Percentiles rank a stretch among this genome's conserved stretches.
Conservation (phyloP, 1,140 invertebrate genomes). For the Mamestra configurata region DNA sequence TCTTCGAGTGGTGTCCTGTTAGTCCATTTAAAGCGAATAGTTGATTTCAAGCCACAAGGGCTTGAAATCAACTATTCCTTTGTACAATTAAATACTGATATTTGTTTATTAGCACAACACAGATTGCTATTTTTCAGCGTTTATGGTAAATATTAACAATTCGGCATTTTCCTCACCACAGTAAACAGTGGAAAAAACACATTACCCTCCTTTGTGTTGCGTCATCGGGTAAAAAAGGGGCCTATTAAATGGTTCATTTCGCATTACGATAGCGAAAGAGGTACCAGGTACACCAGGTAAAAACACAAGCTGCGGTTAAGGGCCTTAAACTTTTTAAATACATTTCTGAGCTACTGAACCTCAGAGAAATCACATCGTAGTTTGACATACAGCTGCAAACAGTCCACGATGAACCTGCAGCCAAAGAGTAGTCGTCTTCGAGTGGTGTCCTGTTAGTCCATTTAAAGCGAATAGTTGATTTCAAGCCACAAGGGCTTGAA, state of each 20-base stretch:
- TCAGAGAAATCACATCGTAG: not conserved
- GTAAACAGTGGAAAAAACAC: too few relatives aligned
- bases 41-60: too few relatives aligned
- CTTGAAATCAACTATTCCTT: not conserved
- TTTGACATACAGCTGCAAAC: not conserved
- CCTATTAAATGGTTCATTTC: not conserved
- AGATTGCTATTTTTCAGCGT: constrained; percentile 16
- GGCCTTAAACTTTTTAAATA: not conserved
- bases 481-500: too few relatives aligned
- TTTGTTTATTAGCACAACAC: not conserved
- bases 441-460: not conserved
- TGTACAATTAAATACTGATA: constrained; percentile 27
- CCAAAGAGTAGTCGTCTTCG: constrained; percentile 88
- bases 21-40: constrained; percentile 92
- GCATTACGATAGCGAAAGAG: too few relatives aligned
- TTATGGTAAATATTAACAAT: not conserved
- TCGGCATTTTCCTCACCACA: constrained; percentile 1
- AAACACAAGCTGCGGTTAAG: not conserved
- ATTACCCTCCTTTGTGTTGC: too few relatives aligned
- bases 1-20: not conserved
- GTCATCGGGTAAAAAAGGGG: too few relatives aligned
- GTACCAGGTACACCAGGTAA: not conserved
- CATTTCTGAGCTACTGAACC: too few relatives aligned
- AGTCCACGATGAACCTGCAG: not conserved
- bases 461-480: constrained; percentile 95